Base-by-base conservation (phyloP, 2,113 vertebrate species). In the Rhodinocichla rosea region DNA sequence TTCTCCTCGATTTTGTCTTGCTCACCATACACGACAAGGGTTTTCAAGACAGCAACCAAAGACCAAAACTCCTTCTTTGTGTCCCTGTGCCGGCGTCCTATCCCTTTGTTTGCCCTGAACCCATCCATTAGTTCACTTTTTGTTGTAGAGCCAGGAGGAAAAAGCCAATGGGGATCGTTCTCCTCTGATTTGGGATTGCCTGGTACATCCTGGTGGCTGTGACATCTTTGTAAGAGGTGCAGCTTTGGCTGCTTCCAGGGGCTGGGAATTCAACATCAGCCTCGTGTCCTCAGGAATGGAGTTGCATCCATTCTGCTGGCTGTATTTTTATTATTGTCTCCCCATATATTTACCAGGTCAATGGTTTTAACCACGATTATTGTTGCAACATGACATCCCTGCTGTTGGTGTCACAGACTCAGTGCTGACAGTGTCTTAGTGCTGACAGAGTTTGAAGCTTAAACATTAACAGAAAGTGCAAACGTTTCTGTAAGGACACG, bases 81-180 rank as follows among this genome's bases (percentile, higher is more conserved):
- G 50, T 74, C 10, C n/a, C 10, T 39, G 4, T 2, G 2, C 8
- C 0, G 0, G 8, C 44, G 28, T 69, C 44, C 35, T 55, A 30
- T 78, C 28, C 35, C 24, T 64, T 60, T 26, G 30, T 20, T 59
- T 33, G 21, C 50, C 27, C 30, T 30, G 8, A 74, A 44, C 6
- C 3, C 39, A 40, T 22, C 17, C 10, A 63, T 59, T 24, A n/a
- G 16, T 33, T 71, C 1, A 13, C 4, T 15, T 52, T 56, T 15
- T 3, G 13, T 3, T 35, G n/a, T 53, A 35, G 18, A 39, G 24
- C 15, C 13, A 20, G 8, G 28, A 32, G 11, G n/a, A 33, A 47
- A 77, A 77, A 68, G 20, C 27, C 53, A 52, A 10, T 30, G 2
- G 3, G 19, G 32, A 45, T 28, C 28, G 32, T n/a, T 50, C 6